Evolutionary conservation across 2,113 vertebrate genomes (phyloP), one percentile per base, ranked within the genome.

Genomic region (Xerus inauris): DNA sequence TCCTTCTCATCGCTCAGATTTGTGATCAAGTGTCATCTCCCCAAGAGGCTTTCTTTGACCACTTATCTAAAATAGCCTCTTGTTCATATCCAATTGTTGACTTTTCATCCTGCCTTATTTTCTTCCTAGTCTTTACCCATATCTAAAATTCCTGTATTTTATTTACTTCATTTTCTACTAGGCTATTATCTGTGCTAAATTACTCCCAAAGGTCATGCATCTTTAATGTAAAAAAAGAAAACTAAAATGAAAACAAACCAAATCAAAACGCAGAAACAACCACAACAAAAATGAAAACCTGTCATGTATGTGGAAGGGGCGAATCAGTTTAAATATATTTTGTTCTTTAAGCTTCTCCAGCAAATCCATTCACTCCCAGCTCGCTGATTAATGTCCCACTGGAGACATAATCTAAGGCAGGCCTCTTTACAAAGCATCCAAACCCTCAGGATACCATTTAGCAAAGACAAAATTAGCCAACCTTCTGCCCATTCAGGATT

Each of bases 401-500:
- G 26, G 83, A 91, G 22, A 91, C 17, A 30, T 8, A 71, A 49
- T 89, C 16, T 59, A 89, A 94, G 12, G 12, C 28, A 89, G 20
- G 14, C 6, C 49, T 59, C 65, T 93, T 59, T 62, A 49, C 14
- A 92, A 92, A 76, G 11, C 51, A 72, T 88, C 81, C 30, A 30
- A 51, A 49, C 32, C 12, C 40, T 65, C 67, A 54, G 45, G 40
- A 81, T 16, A 92, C n/a, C 89, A 88, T 82, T 96, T 92, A 95
- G 47, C 45, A 95, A 96, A 84, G 11, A 75, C 17, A 22, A 92
- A 87, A 94, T 84, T 45, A 95, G 57, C 22, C 71, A 95, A 65
- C 28, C 26, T 86, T 91, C 65, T 85, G 47, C 30, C 84, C n/a
- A 81, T 51, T 81, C 5, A 16, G 30, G 75, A 71, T 94, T 83